phyloP scores from a whole-genome alignment of 1,140 invertebrate species.

The Campoletis sonorensis region DNA sequence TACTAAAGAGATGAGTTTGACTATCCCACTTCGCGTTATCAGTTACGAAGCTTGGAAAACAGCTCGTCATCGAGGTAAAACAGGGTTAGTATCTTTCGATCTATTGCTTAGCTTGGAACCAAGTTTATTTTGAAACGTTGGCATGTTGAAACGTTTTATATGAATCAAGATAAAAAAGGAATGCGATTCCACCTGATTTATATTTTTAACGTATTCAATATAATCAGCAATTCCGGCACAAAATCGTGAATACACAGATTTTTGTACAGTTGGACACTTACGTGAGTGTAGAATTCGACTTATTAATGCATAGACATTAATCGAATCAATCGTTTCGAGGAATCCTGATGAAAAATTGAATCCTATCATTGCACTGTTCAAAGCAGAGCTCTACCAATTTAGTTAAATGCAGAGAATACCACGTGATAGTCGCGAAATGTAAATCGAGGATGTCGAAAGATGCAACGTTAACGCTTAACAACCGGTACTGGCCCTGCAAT shows the following conservation, averaged over 20 bases:
- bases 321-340: too few relatives aligned
- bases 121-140: neutral
- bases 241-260: too few relatives aligned
- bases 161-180: neutral
- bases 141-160: neutral
- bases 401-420: neutral
- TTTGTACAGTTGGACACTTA: too few relatives aligned
- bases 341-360: too few relatives aligned
- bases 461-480: neutral
- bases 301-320: too few relatives aligned
- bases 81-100: slow-evolving; percentile 19
- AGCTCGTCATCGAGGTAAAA: neutral
- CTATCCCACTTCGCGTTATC: slow-evolving; percentile 4
- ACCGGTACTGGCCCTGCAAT: neutral
- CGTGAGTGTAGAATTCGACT: too few relatives aligned
- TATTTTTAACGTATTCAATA: too few relatives aligned
- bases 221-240: too few relatives aligned
- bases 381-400: neutral
- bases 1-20: slow-evolving; percentile 4
- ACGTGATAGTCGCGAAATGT: neutral
- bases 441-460: neutral
- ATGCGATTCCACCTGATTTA: too few relatives aligned
- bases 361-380: too few relatives aligned
- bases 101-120: neutral
- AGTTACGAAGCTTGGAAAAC: neutral